Percentiles rank a stretch among this genome's conserved stretches.
Evolutionary conservation across 2,113 vertebrate species (phyloP).

Genomic region (Brachionichthys hirsutus): DNA sequence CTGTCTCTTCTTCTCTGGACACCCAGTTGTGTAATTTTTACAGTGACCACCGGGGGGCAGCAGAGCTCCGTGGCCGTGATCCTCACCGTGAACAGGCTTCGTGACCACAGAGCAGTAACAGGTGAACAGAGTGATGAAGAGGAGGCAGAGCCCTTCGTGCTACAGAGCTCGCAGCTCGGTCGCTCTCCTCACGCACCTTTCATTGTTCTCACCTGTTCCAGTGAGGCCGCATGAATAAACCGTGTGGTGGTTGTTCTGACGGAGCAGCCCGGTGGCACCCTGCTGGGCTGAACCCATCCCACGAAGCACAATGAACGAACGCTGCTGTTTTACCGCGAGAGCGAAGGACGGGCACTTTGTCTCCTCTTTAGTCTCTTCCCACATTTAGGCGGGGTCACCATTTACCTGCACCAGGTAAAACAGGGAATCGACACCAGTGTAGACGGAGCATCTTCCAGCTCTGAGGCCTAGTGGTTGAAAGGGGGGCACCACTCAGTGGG

Average conservation of each 20-base stretch:
- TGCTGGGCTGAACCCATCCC: conserved; percentile 74
- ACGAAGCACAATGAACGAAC: too few species aligned
- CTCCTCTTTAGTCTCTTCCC: conserved; percentile 46
- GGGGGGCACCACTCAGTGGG: too few species aligned
- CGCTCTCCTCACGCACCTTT: background rate
- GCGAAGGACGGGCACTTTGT: conserved; percentile 73
- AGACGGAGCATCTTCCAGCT: too few species aligned
- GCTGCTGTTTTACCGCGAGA: conserved; percentile 52
- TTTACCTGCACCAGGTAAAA: too few species aligned
- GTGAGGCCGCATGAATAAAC: conserved; percentile 48
- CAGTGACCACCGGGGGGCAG: conserved; percentile 74
- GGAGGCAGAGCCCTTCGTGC: conserved; percentile 56
- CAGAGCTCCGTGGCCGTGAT: conserved; percentile 64
- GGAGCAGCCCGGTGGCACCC: conserved; percentile 66
- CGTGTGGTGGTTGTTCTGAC: conserved; percentile 38
- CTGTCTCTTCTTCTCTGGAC: too few species aligned
- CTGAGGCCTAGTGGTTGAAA: too few species aligned
- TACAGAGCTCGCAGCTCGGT: conserved; percentile 39
- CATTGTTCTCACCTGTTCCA: conserved; percentile 36
- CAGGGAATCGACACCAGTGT: too few species aligned
- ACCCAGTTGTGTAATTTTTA: too few species aligned
- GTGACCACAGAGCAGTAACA: conserved; percentile 48
- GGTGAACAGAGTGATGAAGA: conserved; percentile 54
- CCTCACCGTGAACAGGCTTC: conserved; percentile 37
- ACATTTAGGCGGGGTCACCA: conserved; percentile 58